Evolutionary conservation across 2,888 invertebrate genomes (phyloP).

Genomic region (Phyllotreta cruciferae): DNA sequence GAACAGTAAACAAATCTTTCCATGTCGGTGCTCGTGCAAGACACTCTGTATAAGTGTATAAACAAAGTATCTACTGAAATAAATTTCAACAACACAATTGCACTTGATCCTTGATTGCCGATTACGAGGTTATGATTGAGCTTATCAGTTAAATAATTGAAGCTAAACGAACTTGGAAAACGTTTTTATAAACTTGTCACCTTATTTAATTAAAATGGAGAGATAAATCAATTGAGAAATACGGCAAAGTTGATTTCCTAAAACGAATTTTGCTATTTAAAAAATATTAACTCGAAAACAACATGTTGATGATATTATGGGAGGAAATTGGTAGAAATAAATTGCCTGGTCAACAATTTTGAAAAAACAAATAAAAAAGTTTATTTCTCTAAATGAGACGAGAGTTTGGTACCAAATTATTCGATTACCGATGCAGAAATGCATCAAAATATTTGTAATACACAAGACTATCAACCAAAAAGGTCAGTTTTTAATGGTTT

Average conservation of each 20-base stretch:
- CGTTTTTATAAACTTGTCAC: conserved; percentile 39
- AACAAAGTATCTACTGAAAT: conserved; percentile 15
- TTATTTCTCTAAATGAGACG: too few relatives aligned
- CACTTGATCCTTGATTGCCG: conserved; percentile 12
- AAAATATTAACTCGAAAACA: neutral
- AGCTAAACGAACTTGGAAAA: conserved; percentile 29
- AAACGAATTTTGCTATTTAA: neutral
- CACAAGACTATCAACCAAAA: conserved; percentile 6
- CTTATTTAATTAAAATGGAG: conserved; percentile 11
- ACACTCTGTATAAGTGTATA: neutral
- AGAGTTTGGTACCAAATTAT: too few relatives aligned
- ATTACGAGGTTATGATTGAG: conserved; percentile 15
- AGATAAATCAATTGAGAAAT: conserved; percentile 12
- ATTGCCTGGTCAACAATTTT: too few relatives aligned
- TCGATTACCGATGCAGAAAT: too few relatives aligned
- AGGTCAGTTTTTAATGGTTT: conserved; percentile 15
- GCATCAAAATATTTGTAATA: conserved; percentile 19
- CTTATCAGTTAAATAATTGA: conserved; percentile 25
- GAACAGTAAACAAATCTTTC: neutral
- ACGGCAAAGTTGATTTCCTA: neutral
- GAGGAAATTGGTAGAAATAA: too few relatives aligned
- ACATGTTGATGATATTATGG: too few relatives aligned
- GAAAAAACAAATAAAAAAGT: too few relatives aligned
- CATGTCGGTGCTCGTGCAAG: neutral
- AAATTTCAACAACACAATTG: conserved; percentile 8